Percentiles rank a stretch among this genome's conserved stretches.
Conservation (phyloP, 2,797 vertebrate genomes). For the Zonotrichia albicollis region DNA sequence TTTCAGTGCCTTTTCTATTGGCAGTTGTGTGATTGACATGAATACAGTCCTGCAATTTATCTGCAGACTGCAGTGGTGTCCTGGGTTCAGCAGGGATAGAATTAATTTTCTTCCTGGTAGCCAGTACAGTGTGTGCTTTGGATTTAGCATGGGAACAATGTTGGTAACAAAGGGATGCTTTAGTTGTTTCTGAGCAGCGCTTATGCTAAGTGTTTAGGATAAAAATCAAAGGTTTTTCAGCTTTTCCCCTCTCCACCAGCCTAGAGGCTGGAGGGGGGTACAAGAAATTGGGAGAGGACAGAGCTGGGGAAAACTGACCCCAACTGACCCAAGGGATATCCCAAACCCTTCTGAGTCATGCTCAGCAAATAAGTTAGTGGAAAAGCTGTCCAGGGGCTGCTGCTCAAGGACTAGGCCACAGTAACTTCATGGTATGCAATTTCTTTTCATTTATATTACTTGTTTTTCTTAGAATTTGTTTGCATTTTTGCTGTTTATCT, state of each 20-base stretch:
- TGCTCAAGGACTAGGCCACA: neutral
- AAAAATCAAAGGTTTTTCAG: neutral
- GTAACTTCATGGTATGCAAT: neutral
- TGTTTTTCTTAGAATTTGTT: neutral
- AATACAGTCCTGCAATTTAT: neutral
- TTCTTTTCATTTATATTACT: neutral
- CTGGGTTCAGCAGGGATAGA: neutral
- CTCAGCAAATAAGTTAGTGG: neutral
- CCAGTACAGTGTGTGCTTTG: neutral
- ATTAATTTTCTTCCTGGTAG: neutral
- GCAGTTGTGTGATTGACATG: neutral
- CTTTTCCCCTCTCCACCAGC: neutral
- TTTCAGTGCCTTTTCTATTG: neutral
- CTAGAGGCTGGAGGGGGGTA: fast-evolving
- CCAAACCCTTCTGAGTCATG: neutral
- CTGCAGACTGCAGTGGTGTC: neutral
- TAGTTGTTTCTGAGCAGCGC: neutral
- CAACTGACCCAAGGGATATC: neutral
- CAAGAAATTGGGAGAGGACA: neutral
- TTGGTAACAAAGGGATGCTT: neutral
- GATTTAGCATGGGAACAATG: neutral
- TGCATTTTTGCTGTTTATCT: neutral
- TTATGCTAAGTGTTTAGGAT: neutral
- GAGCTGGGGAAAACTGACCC: neutral
- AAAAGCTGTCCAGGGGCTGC: neutral